A percentile compares a stretch with the other conserved stretches of the same genome.
Evolutionary conservation across 2,888 invertebrate genomes (phyloP).

Genomic region (Cantharis lateralis): DNA sequence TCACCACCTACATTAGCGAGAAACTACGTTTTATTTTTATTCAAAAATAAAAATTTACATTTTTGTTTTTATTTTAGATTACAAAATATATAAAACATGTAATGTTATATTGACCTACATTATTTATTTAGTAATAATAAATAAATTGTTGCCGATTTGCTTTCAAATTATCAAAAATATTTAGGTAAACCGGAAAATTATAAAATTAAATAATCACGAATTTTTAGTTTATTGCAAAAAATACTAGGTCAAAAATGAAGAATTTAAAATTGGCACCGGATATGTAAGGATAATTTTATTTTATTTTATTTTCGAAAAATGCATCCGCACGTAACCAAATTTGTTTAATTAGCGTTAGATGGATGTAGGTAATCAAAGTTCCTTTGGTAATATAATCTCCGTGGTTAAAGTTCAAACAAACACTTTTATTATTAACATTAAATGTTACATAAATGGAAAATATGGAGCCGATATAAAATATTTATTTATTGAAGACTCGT

Average conservation of each 20-base stretch:
- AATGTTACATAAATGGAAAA: not conserved
- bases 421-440: not conserved
- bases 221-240: not conserved
- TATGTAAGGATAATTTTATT: not conserved
- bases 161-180: not conserved
- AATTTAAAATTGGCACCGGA: not conserved
- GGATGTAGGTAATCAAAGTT: not conserved
- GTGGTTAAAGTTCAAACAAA: not conserved
- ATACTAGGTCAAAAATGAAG: not conserved
- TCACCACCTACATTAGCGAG: not conserved
- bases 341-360: not conserved
- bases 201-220: not conserved
- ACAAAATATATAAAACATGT: not conserved
- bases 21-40: not conserved
- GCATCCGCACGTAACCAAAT: not conserved
- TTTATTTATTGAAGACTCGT: not conserved
- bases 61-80: not conserved
- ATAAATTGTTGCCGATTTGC: not conserved
- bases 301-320: not conserved
- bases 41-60: not conserved
- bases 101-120: not conserved
- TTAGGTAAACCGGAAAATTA: not conserved
- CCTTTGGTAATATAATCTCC: not conserved
- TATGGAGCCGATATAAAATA: not conserved
- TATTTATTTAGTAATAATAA: not conserved